Evolutionary conservation across 2,113 vertebrate species (phyloP), one percentile per base, ranked within the genome.

Genomic region (Neopipo cinnamomea): DNA sequence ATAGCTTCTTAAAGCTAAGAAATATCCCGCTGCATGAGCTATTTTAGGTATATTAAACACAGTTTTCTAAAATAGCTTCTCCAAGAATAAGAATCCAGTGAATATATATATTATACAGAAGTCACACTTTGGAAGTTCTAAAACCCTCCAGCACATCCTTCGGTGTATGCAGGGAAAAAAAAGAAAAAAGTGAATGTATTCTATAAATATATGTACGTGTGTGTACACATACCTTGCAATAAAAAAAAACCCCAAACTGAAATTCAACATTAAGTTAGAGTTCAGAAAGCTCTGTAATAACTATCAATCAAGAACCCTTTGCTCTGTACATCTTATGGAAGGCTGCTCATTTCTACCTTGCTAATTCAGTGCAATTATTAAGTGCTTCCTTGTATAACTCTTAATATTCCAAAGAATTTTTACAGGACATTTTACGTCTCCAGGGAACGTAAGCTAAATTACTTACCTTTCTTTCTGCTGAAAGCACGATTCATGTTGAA

Each of bases 401-500:
- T 37, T 83, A 30, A 44, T 68, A 58, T 27, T 62, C 18, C 53
- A 8, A 83, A 73, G 9, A 19, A 66, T 9, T 41, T 80, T 61
- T 37, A 53, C 0, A 21, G 35, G n/a, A 11, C 8, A 55, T n/a
- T n/a, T 58, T 70, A 46, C 30, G 6, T 46, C 5, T 66, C n/a
- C 28, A 28, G 17, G 9, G 50, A 88, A 55, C 8, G 22, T 4
- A 67, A 55, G 22, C 15, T 58, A 67, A 80, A 71, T 77, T 80
- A 22, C 86, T 74, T 63, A 95, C 96, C 96, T 91, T 97, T 97
- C 75, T 97, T 97, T 39, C 96, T 96, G 86, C 95, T 97, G 55
- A 97, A 97, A 86, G 96, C 95, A 71, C 96, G 96, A 74, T 97
- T 97, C 96, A 97, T 97, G 76, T 77, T 97, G 94, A 59, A 84